A percentile compares a stretch with the other conserved stretches of the same genome.
These are phyloP conservation scores for Ammodytes dubius DNA, from an alignment of 2,113 vertebrate species.

Conservation along the genomic window DNA sequence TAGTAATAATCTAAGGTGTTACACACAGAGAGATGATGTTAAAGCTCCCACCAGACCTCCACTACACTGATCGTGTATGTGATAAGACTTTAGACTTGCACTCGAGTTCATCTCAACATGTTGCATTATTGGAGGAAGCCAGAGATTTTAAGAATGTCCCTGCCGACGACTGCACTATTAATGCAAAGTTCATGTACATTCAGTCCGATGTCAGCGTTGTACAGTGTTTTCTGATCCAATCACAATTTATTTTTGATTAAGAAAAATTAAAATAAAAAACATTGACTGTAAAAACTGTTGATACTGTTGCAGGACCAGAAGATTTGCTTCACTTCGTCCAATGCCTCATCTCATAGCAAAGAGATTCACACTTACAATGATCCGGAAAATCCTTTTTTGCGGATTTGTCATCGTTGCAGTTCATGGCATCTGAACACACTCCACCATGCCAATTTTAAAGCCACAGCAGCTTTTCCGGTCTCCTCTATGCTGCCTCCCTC, in stretches of 20 bases:
- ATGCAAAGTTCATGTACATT: background rate
- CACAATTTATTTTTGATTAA: background rate
- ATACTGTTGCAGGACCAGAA: background rate
- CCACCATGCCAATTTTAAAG: slow-evolving; percentile 34
- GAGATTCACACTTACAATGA: background rate
- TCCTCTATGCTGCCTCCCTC: background rate
- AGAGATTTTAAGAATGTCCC: too few species aligned
- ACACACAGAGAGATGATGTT: too few species aligned
- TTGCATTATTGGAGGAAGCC: too few species aligned
- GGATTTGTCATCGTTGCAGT: slow-evolving; percentile 30
- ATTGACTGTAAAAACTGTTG: background rate
- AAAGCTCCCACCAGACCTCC: background rate
- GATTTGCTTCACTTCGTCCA: background rate
- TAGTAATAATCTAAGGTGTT: too few species aligned
- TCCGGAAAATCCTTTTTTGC: background rate
- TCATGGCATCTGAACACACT: slow-evolving; percentile 31
- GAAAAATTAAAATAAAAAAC: background rate
- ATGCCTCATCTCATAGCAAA: background rate
- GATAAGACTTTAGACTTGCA: background rate
- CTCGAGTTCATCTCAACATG: background rate
- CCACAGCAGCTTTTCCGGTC: background rate
- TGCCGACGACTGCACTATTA: too few species aligned
- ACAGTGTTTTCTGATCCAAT: background rate
- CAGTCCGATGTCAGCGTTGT: background rate
- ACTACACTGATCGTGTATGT: background rate